Percentiles rank a stretch among this genome's conserved stretches.
Conservation (phyloP, 2,888 invertebrate genomes). For the Acronicta aceris region DNA sequence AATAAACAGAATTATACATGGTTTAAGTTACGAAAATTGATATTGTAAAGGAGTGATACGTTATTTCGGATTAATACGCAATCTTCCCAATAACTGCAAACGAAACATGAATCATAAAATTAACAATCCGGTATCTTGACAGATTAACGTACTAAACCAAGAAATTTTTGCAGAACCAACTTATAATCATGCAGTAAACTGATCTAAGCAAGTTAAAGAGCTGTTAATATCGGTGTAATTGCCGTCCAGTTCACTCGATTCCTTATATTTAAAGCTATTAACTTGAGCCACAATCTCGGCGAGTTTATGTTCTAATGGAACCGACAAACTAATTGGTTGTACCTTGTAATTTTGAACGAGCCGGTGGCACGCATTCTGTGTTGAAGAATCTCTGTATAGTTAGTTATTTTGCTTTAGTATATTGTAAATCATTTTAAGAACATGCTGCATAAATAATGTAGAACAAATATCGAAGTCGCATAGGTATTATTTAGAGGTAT, state of each 20-base stretch:
- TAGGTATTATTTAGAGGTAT: no score
- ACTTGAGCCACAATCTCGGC: constrained; percentile 42
- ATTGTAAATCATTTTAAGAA: no score
- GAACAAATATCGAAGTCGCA: no score
- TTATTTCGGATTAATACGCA: no score
- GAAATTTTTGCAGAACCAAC: constrained; percentile 36
- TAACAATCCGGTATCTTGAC: constrained; percentile 5
- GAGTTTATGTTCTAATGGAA: constrained; percentile 50
- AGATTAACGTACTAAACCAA: constrained; percentile 15
- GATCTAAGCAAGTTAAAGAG: constrained; percentile 42
- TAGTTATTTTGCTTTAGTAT: neutral
- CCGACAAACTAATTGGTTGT: constrained; percentile 45
- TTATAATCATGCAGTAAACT: constrained; percentile 35
- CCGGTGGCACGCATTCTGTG: constrained; percentile 27
- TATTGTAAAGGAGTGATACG: no score
- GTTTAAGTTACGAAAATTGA: no score
- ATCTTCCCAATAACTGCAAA: no score
- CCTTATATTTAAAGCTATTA: constrained; percentile 53
- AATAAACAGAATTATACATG: no score
- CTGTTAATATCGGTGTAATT: constrained; percentile 54
- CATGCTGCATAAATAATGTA: neutral
- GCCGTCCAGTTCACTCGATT: constrained; percentile 33
- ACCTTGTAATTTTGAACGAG: constrained; percentile 50
- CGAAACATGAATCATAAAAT: neutral
- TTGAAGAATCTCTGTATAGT: neutral